These are phyloP conservation scores for Stenolophus ochropezus DNA, from an alignment of 2,888 invertebrate genomes.

Conservation along the genomic window DNA sequence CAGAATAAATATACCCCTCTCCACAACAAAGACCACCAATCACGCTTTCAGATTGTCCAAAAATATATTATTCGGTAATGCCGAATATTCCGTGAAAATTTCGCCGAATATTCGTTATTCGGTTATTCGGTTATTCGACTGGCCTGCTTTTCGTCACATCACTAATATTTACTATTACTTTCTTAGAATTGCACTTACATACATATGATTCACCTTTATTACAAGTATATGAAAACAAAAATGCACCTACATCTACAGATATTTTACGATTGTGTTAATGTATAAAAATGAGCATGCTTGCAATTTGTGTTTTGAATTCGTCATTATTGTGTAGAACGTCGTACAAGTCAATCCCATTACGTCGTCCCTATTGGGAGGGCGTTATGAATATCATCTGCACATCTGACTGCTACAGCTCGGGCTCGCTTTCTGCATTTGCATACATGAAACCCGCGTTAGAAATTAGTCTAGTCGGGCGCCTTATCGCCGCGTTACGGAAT, in stretches of 20 bases:
- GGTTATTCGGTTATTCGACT: no score
- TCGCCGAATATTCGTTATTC: no score
- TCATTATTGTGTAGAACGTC: not conserved
- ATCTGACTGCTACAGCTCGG: not conserved
- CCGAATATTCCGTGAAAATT: no score
- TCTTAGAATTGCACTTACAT: no score
- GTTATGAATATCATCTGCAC: not conserved
- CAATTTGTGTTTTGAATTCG: not conserved
- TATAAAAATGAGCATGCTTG: not conserved
- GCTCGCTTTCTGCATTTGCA: conserved; percentile 48
- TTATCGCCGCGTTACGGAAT: conserved; percentile 45
- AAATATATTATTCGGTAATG: no score
- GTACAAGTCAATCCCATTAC: not conserved
- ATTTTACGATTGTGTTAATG: not conserved
- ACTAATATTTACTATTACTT: no score
- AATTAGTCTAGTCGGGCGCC: conserved; percentile 55
- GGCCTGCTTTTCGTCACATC: no score
- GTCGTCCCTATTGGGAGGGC: not conserved
- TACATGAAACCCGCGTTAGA: conserved; percentile 57
- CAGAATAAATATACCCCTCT: no score
- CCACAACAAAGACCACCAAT: no score
- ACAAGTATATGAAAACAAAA: no score
- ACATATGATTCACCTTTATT: no score
- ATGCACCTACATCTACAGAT: not conserved
- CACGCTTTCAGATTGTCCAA: no score